A percentile compares a stretch with the other conserved stretches of the same genome.
These are phyloP conservation scores for Oreortyx pictus DNA, from an alignment of 2,797 vertebrate species.

Conservation along the genomic window DNA sequence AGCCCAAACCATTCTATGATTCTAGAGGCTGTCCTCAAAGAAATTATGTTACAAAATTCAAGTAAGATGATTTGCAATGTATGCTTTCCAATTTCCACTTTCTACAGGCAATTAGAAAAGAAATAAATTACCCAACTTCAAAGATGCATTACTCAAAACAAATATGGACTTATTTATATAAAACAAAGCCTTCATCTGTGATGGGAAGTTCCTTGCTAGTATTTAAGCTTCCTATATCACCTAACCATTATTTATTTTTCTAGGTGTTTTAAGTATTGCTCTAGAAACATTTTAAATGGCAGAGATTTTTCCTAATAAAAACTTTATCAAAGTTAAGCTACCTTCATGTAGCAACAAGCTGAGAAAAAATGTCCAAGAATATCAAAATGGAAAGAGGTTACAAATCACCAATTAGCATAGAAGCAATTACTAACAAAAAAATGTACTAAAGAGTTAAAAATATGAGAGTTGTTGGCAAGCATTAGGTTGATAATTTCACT, in stretches of 20 bases:
- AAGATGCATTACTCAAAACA: not conserved
- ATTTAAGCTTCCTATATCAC: not conserved
- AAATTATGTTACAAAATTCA: not conserved
- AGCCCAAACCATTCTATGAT: not conserved
- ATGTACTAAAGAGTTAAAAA: not conserved
- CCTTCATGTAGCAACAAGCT: not conserved
- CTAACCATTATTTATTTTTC: not conserved
- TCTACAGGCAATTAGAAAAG: not conserved
- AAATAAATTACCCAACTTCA: not conserved
- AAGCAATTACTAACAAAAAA: not conserved
- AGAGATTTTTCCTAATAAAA: not conserved
- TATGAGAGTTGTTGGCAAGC: not conserved
- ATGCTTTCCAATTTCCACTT: not conserved
- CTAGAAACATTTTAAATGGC: not conserved
- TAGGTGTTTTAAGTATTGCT: not conserved
- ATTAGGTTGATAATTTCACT: not conserved
- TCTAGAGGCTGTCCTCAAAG: rapidly evolving
- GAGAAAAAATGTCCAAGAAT: not conserved
- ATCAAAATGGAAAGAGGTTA: not conserved
- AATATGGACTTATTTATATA: not conserved
- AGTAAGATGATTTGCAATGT: not conserved
- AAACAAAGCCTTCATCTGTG: not conserved
- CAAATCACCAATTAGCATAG: not conserved
- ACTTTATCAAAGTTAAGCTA: not conserved
- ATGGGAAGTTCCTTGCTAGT: not conserved